phyloP scores from a whole-genome alignment of 2,888 invertebrate genomes.

The Colletes collaris region DNA sequence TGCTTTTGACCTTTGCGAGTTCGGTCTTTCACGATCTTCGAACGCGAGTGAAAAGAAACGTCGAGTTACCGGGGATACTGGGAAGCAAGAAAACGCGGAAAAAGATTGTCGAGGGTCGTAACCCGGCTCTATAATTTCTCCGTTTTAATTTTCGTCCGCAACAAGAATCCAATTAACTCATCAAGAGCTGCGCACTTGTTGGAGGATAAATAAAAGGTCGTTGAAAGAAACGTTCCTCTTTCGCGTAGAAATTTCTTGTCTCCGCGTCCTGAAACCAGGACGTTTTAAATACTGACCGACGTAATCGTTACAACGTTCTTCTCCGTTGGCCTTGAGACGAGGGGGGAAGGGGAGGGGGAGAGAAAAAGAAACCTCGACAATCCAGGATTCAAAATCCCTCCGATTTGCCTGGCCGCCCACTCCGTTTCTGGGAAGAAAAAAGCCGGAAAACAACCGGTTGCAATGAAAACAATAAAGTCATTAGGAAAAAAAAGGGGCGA shows the following conservation, averaged over 20 bases:
- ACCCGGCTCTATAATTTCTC: background rate
- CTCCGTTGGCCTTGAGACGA: too few species aligned
- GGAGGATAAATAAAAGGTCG: slow-evolving; percentile 33
- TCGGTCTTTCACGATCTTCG: background rate
- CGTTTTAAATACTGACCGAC: slow-evolving; percentile 19
- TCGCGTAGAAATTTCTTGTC: slow-evolving; percentile 25
- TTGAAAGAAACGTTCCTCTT: slow-evolving; percentile 23
- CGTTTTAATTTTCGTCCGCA: slow-evolving; percentile 6
- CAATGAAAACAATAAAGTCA: slow-evolving; percentile 5
- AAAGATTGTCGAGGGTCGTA: slow-evolving; percentile 7
- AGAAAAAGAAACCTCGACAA: slow-evolving; percentile 16
- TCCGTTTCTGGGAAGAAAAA: background rate
- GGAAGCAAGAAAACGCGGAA: background rate
- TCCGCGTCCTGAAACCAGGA: background rate
- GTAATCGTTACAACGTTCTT: slow-evolving; percentile 12
- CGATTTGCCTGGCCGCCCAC: background rate
- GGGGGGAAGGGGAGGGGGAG: too few species aligned
- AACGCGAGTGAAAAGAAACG: too few species aligned
- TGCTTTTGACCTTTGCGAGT: slow-evolving; percentile 1
- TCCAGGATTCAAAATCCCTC: slow-evolving; percentile 5
- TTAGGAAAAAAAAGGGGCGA: slow-evolving; percentile 1
- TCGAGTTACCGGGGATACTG: too few species aligned
- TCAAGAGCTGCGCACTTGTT: slow-evolving; percentile 33
- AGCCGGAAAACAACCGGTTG: background rate
- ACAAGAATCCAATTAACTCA: slow-evolving; percentile 46